Evolutionary conservation across 1,140 invertebrate species (phyloP).

Genomic region (Tetraneura akinire): DNA sequence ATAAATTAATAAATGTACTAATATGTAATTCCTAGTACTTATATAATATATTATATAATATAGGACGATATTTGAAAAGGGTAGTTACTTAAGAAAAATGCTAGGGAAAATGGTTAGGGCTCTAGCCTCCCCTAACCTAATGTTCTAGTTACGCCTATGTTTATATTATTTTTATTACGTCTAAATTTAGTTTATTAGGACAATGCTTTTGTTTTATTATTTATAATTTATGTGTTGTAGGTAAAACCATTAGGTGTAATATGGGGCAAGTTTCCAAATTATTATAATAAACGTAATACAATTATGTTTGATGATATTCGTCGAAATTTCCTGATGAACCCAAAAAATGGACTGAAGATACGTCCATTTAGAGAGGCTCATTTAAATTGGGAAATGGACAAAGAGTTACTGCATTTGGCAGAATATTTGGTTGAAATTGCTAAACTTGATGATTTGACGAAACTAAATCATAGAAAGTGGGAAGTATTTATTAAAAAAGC

Average conservation of each 20-base stretch:
- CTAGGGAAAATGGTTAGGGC: too few species aligned
- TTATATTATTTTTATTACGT: too few species aligned
- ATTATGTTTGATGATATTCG: constrained; percentile 99
- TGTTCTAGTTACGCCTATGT: too few species aligned
- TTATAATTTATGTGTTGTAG: constrained; percentile 65
- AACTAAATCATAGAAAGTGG: constrained; percentile 89
- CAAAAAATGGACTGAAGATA: constrained; percentile 88
- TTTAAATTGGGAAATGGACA: constrained; percentile 79
- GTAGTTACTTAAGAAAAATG: too few species aligned
- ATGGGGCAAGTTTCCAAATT: constrained; percentile 92
- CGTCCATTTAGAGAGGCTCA: constrained; percentile 88
- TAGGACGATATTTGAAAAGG: too few species aligned
- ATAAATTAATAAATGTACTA: too few species aligned
- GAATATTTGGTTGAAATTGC: constrained; percentile 87
- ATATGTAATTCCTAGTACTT: too few species aligned
- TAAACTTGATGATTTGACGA: constrained; percentile 77
- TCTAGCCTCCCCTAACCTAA: too few species aligned
- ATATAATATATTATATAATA: too few species aligned
- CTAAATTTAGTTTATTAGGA: background rate
- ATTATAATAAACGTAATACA: constrained; percentile 86
- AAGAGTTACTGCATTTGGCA: constrained; percentile 79
- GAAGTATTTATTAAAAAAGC: constrained; percentile 69
- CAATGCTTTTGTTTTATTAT: too few species aligned
- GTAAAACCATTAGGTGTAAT: constrained; percentile 95
- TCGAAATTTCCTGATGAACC: constrained; percentile 97